These are phyloP conservation scores for Drosophila subsilvestris DNA, from an alignment of 2,888 invertebrate species.

Conservation along the genomic window DNA sequence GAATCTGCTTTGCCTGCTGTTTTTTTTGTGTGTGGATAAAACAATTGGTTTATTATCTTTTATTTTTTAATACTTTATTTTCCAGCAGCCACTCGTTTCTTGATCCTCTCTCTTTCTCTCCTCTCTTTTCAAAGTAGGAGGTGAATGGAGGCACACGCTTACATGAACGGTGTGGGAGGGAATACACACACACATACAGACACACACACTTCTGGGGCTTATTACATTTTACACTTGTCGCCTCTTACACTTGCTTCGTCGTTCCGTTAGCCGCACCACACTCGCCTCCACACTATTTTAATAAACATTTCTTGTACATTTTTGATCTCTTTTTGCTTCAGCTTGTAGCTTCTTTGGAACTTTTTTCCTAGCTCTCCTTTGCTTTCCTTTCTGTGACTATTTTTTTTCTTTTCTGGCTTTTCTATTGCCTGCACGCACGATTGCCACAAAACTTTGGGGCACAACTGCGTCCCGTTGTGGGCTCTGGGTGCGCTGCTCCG, in stretches of 20 bases:
- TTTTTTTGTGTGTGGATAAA: constrained; percentile 32
- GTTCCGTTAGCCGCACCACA: constrained; percentile 51
- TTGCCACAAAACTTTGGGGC: constrained; percentile 39
- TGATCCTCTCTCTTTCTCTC: not conserved
- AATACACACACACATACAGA: constrained; percentile 33
- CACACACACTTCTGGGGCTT: constrained; percentile 46
- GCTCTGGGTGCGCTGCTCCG: constrained; percentile 45
- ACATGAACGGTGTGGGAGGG: not conserved
- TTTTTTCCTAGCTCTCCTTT: constrained; percentile 20
- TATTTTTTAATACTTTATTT: constrained; percentile 41
- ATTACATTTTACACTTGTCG: constrained; percentile 54
- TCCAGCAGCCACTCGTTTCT: constrained; percentile 22
- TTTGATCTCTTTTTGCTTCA: constrained; percentile 27
- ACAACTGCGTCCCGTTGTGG: constrained; percentile 35
- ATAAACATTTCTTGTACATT: constrained; percentile 43
- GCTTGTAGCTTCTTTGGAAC: constrained; percentile 13
- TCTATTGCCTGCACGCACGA: constrained; percentile 56
- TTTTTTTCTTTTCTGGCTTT: constrained; percentile 10
- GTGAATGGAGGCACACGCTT: not conserved
- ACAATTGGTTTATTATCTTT: constrained; percentile 52
- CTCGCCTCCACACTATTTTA: constrained; percentile 42
- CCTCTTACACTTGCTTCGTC: constrained; percentile 57
- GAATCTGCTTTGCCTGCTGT: constrained; percentile 52
- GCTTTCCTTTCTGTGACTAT: constrained; percentile 4
- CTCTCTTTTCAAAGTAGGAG: not conserved